phyloP scores from a whole-genome alignment of 1,140 invertebrate genomes.

The Drosophila pseudoobscura region DNA sequence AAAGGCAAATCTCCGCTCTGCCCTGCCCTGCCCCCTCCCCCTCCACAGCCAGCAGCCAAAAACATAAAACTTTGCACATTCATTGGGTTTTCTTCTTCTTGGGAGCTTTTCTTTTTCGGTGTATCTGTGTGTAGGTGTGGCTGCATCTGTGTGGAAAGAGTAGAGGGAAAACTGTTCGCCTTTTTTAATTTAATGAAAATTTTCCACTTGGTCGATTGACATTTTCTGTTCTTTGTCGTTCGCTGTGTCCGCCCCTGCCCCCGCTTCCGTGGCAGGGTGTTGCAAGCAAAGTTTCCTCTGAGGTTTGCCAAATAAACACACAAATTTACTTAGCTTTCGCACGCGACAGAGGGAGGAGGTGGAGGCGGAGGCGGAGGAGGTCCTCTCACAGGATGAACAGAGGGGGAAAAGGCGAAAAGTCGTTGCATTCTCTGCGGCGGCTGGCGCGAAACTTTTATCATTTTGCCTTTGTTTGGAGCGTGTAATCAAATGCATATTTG shows the following conservation, averaged over 20 bases:
- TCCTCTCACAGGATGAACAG: neutral
- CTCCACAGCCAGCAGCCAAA: conserved; percentile 57
- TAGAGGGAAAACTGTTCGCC: conserved; percentile 73
- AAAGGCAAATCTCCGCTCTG: conserved; percentile 62
- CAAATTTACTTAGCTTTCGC: conserved; percentile 73
- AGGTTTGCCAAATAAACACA: conserved; percentile 76
- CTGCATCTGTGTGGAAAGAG: conserved; percentile 16
- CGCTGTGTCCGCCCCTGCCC: neutral
- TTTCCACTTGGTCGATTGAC: conserved; percentile 83
- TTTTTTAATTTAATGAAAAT: conserved; percentile 83
- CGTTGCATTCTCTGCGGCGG: conserved; percentile 59
- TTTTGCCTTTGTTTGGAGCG: conserved; percentile 77
- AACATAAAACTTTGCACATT: conserved; percentile 81
- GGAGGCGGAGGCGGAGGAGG: conserved; percentile 1
- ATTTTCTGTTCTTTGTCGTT: conserved; percentile 70
- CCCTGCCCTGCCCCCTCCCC: conserved; percentile 17
- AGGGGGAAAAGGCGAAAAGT: conserved; percentile 60
- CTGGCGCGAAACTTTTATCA: conserved; percentile 65
- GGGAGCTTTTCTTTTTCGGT: conserved; percentile 26
- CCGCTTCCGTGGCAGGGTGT: conserved; percentile 9
- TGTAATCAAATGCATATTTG: conserved; percentile 82
- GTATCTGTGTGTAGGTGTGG: conserved; percentile 28
- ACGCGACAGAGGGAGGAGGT: conserved; percentile 30
- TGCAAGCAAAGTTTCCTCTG: conserved; percentile 58
- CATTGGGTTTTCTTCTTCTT: conserved; percentile 57